These are phyloP conservation scores for Aleiodes leptofemur DNA, from an alignment of 2,888 invertebrate genomes.

Conservation along the genomic window DNA sequence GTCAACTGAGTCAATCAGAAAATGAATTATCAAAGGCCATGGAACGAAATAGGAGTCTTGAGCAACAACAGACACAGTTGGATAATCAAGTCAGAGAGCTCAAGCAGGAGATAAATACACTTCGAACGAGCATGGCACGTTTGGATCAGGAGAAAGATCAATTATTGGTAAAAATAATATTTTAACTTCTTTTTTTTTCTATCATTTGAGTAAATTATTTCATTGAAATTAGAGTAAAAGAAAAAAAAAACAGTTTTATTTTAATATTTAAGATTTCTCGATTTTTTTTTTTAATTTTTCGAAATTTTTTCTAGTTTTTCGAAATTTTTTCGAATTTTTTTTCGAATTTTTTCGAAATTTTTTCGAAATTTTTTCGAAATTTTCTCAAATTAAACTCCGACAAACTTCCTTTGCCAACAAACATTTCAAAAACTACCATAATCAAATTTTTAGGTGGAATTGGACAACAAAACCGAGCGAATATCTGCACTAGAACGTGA, in stretches of 20 bases:
- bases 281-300: too few species aligned
- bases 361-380: too few species aligned
- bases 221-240: conserved; percentile 15
- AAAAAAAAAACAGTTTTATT: too few species aligned
- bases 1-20: conserved; percentile 81
- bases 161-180: conserved; percentile 76
- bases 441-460: conserved; percentile 77
- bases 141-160: conserved; percentile 85
- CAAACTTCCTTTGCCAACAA: too few species aligned
- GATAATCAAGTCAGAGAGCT: conserved; percentile 80
- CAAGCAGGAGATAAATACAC: conserved; percentile 80
- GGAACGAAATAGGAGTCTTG: conserved; percentile 78
- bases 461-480: conserved; percentile 85
- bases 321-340: too few species aligned
- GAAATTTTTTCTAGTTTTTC: too few species aligned
- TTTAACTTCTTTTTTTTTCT: conserved; percentile 3
- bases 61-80: conserved; percentile 79
- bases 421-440: too few species aligned
- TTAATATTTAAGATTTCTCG: too few species aligned
- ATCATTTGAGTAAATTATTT: conserved; percentile 36
- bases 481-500: conserved; percentile 82
- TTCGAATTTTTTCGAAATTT: too few species aligned
- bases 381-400: too few species aligned
- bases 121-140: conserved; percentile 80
- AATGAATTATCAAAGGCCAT: conserved; percentile 80